A percentile compares a stretch with the other conserved stretches of the same genome.
Conservation (phyloP, 2,113 vertebrate genomes). For the Perca schrenkii region DNA sequence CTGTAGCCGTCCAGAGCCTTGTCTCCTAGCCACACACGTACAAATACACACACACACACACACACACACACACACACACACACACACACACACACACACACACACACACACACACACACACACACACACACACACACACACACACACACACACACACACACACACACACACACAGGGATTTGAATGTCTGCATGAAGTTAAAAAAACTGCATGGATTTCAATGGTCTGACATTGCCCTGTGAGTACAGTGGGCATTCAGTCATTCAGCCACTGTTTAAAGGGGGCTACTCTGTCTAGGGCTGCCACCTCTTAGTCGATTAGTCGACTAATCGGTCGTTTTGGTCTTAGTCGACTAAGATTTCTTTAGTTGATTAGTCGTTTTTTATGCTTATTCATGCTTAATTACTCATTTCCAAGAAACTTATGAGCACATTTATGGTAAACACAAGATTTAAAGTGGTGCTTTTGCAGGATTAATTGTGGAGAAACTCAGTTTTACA, state of each 20-base stretch:
- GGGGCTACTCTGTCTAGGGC: neutral
- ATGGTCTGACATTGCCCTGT: neutral
- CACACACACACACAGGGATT: neutral
- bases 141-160: neutral
- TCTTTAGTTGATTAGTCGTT: too few species aligned
- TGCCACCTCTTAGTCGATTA: too few species aligned
- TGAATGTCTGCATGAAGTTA: slow-evolving; percentile 13
- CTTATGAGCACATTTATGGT: too few species aligned
- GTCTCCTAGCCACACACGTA: slow-evolving; percentile 81
- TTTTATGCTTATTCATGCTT: too few species aligned
- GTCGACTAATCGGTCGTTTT: too few species aligned
- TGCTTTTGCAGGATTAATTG: too few species aligned
- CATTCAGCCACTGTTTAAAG: neutral
- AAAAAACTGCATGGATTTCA: neutral
- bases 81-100: neutral
- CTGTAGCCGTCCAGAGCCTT: slow-evolving; percentile 96
- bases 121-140: slow-evolving; percentile 12
- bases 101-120: neutral
- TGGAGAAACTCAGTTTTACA: too few species aligned
- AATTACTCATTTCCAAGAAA: too few species aligned
- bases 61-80: neutral
- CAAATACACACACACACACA: slow-evolving; percentile 1
- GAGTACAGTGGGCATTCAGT: neutral
- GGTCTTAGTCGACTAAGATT: too few species aligned
- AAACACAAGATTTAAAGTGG: too few species aligned